Evolutionary conservation across 2,888 invertebrate species (phyloP), one percentile per base, ranked within the genome.

Genomic region (Phymatocera aterrima): DNA sequence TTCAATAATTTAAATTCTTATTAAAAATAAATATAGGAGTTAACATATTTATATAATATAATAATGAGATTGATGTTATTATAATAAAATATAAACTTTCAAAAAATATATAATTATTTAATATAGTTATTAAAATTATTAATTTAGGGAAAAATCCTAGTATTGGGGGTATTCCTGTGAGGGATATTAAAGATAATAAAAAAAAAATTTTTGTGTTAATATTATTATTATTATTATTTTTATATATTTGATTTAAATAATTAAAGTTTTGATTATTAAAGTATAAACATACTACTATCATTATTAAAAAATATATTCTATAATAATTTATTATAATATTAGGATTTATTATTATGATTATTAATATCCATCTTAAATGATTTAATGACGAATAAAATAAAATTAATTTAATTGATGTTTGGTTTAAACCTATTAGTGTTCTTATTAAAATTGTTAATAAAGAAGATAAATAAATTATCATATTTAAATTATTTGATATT

Each of bases 301-400:
- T 91, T 88, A 93, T 87, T 84, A 92, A 89, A 28, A 87, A 86
- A 89, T 93, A 93, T 83, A 91, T 87, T 60, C 88, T 5, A 85
- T 92, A 91, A 88, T 92, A 93, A 84, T 90, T 88, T 79, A 91
- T 79, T 91, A 34, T 37, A 3, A 57, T 84, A 81, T 87, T 90
- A 91, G 92, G 91, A 82, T 89, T 92, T 83, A 91, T 91, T 88
- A 91, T 85, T 86, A 92, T 87, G 0, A 91, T 85, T 34, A 88
- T 84, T 82, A 93, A 65, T 90, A 93, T 92, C 92, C 94, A 94
- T 0, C 93, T 91, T 90, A 94, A 87, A 87, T 94, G 93, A 88
- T 93, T 93, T 91, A 94, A 93, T 0, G 94, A 94, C 0, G 94
- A 94, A 87, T 91, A 94, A 57, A 92, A 90, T 91, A 94, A 88